Base-by-base conservation (phyloP, 2,888 invertebrate genomes). In the Altica lythri region DNA sequence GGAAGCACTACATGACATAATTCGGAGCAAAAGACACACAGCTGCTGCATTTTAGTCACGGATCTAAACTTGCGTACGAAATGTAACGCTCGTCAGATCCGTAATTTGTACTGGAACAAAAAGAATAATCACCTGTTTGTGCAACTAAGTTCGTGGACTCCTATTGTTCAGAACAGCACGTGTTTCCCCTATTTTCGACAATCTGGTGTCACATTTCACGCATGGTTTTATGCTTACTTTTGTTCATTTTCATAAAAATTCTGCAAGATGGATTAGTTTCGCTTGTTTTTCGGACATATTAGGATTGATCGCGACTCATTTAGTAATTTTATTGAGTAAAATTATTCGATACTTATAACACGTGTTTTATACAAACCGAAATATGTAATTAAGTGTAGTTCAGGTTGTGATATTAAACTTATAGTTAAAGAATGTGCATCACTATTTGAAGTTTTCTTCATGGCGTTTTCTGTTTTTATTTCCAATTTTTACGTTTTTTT, bases 71-170 rank as follows among this genome's bases (percentile, higher is more conserved):
- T 65, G 64, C 66, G 68, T 68, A 66, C 64, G 53, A 68, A 70
- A 60, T 66, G 61, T 70, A 68, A 70, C 70, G 71, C 69, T 70
- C 68, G 65, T 71, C 72, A 70, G 71, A 73, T 71, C 69, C 65
- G 64, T 70, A 71, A 73, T 73, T 72, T 71, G 72, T 72, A 69
- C 49, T 69, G 69, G 70, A 68, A 71, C 70, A 70, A 72, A 68
- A n/a, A 34, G 61, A 68, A 68, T 70, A 70, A 72, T 73, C 72
- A 73, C 73, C 72, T 73, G 73, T 72, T 71, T 71, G 68, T 70
- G 68, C 67, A 65, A 64, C 61, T 58, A 48, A 52, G 59, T 29
- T 29, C 2, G 16, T 43, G 19, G 16, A 32, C 17, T n/a, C 57
- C 66, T 63, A 64, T 66, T 67, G 64, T 64, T 64, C 60, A 59